Base-by-base conservation (phyloP, 2,888 invertebrate species). In the Stenichneumon culpator region DNA sequence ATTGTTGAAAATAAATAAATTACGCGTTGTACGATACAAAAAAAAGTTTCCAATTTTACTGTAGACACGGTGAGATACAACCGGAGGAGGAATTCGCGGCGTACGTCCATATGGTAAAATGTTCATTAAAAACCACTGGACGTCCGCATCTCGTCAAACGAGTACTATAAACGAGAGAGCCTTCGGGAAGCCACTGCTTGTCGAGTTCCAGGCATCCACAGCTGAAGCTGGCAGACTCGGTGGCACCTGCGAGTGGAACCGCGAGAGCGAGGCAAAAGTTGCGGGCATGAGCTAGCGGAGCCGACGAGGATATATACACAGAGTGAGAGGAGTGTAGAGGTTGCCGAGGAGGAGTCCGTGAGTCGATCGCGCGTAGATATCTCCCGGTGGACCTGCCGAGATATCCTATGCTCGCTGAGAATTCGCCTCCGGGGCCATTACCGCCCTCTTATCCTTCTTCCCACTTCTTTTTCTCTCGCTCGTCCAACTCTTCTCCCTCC, bases 391-490 rank as follows among this genome's bases (percentile, higher is more conserved):
- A 82, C 81, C 74, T 60, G 77, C 79, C 54, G 74, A 86, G 82
- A 86, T 87, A 86, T 83, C 73, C 75, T 69, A 82, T 85, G 89
- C 87, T 89, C 88, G 88, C 84, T 86, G 89, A 89, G 90, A 91
- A 90, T 91, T 91, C 87, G 89, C 90, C 90, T 88, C 83, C 87
- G 86, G 89, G 90, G 88, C 89, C 87, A 88, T 90, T 89, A 87
- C 86, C 86, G 84, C 86, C 86, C 85, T 88, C 87, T 87, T 85
- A 82, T 86, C 85, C 82, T 81, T 80, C 81, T 75, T 82, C 72
- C 68, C 74, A 65, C 47, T 72, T 77, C 69, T 57, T 28, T 79
- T 78, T 82, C 70, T 74, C 73, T 73, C 50, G 68, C 73, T 57
- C 74, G n/a, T 70, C 68, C 52, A 68, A 52, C 50, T 19, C 52